Conservation (phyloP, 2,797 vertebrate genomes). For the Anisognathus igniventris region DNA sequence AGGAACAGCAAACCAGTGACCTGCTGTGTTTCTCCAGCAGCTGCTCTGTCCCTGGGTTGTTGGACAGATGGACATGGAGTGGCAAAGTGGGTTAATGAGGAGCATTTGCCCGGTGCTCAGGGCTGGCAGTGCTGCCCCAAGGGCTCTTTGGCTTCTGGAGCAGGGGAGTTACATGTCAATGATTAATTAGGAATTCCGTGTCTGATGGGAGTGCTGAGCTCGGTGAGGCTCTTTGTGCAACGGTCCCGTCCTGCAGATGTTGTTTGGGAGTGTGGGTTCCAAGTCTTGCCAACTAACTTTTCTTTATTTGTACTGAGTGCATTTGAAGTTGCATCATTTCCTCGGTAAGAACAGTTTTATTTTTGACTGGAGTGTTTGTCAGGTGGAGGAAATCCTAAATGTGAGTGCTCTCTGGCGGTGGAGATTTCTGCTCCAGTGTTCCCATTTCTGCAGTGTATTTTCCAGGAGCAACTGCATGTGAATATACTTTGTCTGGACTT, state of each 20-base stretch:
- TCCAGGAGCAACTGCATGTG: not conserved
- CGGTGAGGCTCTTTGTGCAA: not conserved
- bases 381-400: slow-evolving; percentile 41
- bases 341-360: slow-evolving; percentile 63
- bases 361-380: slow-evolving; percentile 46
- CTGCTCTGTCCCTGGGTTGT: not conserved
- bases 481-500: not conserved
- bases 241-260: slow-evolving; percentile 55
- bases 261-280: slow-evolving; percentile 55
- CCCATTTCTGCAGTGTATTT: not conserved
- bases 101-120: not conserved
- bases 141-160: not conserved
- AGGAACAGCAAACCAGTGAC: not conserved
- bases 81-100: not conserved
- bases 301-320: slow-evolving; percentile 51
- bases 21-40: not conserved
- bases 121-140: not conserved
- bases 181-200: not conserved
- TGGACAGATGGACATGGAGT: not conserved
- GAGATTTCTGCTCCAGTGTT: not conserved
- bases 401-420: slow-evolving; percentile 56
- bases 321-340: slow-evolving; percentile 71
- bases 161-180: not conserved
- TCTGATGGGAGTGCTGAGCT: not conserved
- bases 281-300: slow-evolving; percentile 41